Conservation (phyloP, 2,113 vertebrate species). For the Ophthalmolycus amberensis region DNA sequence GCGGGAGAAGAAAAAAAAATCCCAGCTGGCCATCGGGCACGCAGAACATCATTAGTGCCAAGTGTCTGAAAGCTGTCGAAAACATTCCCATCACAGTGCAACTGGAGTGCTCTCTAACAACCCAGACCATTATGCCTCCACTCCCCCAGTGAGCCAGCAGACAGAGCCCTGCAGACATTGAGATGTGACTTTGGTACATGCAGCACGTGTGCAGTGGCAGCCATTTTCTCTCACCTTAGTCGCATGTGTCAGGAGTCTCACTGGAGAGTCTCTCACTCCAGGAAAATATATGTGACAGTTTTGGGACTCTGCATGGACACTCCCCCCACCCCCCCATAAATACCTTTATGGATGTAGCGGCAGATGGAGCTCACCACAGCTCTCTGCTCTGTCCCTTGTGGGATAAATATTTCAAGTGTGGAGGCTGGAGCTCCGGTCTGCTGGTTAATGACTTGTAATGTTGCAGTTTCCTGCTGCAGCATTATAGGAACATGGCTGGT, state of each 20-base stretch:
- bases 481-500: slow-evolving; percentile 36
- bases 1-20: slow-evolving; percentile 28
- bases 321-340: neutral
- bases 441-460: slow-evolving; percentile 53
- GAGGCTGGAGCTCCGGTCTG: slow-evolving; percentile 34
- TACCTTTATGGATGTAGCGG: slow-evolving; percentile 3
- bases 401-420: slow-evolving; percentile 31
- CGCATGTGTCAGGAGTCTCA: slow-evolving; percentile 24
- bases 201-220: slow-evolving; percentile 38
- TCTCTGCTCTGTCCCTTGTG: slow-evolving; percentile 5
- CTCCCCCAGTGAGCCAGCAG: slow-evolving; percentile 43
- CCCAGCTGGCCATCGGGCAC: slow-evolving; percentile 62
- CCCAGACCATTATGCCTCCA: slow-evolving; percentile 59
- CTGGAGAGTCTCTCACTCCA: slow-evolving; percentile 19
- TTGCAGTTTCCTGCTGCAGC: slow-evolving; percentile 42
- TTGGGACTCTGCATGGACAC: slow-evolving; percentile 20
- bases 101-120: slow-evolving; percentile 74
- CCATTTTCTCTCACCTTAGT: slow-evolving; percentile 51
- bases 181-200: slow-evolving; percentile 38
- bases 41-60: slow-evolving; percentile 75
- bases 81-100: slow-evolving; percentile 70
- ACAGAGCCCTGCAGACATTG: slow-evolving; percentile 50
- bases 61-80: slow-evolving; percentile 79
- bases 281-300: slow-evolving; percentile 43
- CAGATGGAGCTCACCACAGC: neutral